These are phyloP conservation scores for Drosophila nigromelanica DNA, from an alignment of 1,140 invertebrate genomes.

Conservation along the genomic window DNA sequence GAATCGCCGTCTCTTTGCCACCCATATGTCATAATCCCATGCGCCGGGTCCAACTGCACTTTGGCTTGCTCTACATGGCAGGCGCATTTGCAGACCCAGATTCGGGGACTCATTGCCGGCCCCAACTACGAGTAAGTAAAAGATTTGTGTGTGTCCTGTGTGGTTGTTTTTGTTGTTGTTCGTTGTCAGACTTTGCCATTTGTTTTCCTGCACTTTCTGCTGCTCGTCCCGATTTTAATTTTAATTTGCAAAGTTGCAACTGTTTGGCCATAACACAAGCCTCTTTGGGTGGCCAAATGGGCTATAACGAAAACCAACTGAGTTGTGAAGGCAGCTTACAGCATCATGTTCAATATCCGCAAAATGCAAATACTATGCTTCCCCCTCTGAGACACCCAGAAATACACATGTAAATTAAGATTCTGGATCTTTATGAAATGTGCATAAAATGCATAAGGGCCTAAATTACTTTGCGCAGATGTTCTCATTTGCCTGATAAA, in stretches of 20 bases:
- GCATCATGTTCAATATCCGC: background rate
- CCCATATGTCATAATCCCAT: conserved; percentile 57
- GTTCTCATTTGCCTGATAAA: background rate
- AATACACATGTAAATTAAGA: background rate
- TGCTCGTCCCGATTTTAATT: background rate
- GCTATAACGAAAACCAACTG: background rate
- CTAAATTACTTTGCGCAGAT: background rate
- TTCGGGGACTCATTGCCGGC: background rate
- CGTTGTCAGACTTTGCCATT: background rate
- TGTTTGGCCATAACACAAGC: background rate
- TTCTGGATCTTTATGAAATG: background rate
- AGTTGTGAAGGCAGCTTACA: background rate
- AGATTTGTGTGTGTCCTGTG: conserved; percentile 12
- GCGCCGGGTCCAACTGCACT: conserved; percentile 17
- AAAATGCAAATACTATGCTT: background rate
- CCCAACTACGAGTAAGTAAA: conserved; percentile 9
- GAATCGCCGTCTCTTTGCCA: conserved; percentile 40
- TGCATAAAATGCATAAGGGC: too few species aligned
- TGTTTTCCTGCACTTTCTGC: background rate
- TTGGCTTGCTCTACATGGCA: background rate
- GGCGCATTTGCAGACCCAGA: background rate
- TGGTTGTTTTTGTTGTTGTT: background rate
- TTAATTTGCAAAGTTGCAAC: background rate
- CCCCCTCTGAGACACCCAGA: background rate
- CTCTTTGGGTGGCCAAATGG: background rate